Evolutionary conservation across 2,888 invertebrate species (phyloP).

Genomic region (Eristalinus sepulchralis): DNA sequence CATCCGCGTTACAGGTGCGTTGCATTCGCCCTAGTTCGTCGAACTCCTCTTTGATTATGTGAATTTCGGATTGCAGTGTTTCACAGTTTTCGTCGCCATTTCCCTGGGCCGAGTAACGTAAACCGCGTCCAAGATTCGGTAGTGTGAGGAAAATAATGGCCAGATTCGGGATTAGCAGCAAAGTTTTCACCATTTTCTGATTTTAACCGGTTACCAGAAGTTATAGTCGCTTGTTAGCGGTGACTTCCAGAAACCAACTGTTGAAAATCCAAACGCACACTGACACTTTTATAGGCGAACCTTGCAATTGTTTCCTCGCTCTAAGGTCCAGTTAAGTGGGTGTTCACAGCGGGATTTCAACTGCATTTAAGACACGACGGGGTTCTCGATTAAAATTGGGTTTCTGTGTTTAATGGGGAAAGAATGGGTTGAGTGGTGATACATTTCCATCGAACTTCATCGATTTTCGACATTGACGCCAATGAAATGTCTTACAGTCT

Average conservation of each 20-base stretch:
- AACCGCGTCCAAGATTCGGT: slow-evolving; percentile 34
- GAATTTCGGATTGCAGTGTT: slow-evolving; percentile 92
- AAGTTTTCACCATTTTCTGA: slow-evolving; percentile 32
- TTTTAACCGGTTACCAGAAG: slow-evolving; percentile 8
- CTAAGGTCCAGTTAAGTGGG: slow-evolving; percentile 36
- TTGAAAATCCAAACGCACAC: background rate
- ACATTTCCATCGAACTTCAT: slow-evolving; percentile 7
- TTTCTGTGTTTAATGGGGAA: slow-evolving; percentile 60
- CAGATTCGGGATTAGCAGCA: slow-evolving; percentile 36
- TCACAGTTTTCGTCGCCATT: slow-evolving; percentile 90
- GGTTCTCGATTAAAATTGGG: slow-evolving; percentile 60
- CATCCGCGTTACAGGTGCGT: slow-evolving; percentile 93
- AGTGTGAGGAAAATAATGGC: slow-evolving; percentile 51
- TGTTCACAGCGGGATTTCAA: slow-evolving; percentile 66
- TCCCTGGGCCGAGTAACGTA: slow-evolving; percentile 76
- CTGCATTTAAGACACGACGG: slow-evolving; percentile 55
- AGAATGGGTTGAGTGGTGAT: background rate
- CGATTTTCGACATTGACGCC: slow-evolving; percentile 51
- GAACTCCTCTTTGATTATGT: slow-evolving; percentile 95
- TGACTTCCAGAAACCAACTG: slow-evolving; percentile 48
- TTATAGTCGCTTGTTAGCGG: background rate
- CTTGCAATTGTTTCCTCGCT: slow-evolving; percentile 40
- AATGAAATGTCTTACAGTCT: background rate
- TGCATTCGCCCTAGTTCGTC: slow-evolving; percentile 91
- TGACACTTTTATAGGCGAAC: slow-evolving; percentile 53